These are phyloP conservation scores for Mystacornis crossleyi DNA, from an alignment of 2,113 vertebrate species.

Conservation along the genomic window DNA sequence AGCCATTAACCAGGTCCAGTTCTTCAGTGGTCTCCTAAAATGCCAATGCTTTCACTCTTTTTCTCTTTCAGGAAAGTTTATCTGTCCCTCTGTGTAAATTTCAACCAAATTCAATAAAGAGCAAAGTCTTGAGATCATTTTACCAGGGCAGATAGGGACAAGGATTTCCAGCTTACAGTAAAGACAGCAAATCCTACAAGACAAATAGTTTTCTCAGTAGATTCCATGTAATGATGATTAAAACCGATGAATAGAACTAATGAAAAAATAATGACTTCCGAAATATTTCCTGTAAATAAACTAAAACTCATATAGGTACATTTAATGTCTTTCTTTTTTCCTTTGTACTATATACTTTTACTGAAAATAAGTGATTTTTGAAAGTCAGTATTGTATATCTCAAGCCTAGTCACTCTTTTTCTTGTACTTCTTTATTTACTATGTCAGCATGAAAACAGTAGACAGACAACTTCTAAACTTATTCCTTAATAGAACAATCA, in stretches of 20 bases:
- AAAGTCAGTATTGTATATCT: not conserved
- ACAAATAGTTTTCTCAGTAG: not conserved
- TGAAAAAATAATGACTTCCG: not conserved
- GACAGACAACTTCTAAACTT: not conserved
- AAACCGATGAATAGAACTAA: not conserved
- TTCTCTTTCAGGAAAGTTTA: not conserved
- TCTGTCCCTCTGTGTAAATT: not conserved
- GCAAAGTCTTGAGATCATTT: not conserved
- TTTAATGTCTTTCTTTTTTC: not conserved
- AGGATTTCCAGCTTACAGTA: not conserved
- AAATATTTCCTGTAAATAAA: not conserved
- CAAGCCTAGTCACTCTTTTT: not conserved
- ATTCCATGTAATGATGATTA: not conserved
- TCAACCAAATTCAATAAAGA: not conserved
- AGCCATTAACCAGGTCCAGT: not conserved
- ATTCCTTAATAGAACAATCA: not conserved
- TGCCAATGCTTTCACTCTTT: not conserved
- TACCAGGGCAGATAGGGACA: not conserved
- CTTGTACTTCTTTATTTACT: not conserved
- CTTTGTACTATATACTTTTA: not conserved
- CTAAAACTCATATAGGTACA: not conserved
- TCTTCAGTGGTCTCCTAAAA: not conserved
- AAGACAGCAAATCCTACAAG: not conserved
- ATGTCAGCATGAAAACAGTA: not conserved
- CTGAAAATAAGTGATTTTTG: not conserved